These are phyloP conservation scores for Xenopus tropicalis DNA, from an alignment of 2,113 vertebrate genomes.

Conservation along the genomic window DNA sequence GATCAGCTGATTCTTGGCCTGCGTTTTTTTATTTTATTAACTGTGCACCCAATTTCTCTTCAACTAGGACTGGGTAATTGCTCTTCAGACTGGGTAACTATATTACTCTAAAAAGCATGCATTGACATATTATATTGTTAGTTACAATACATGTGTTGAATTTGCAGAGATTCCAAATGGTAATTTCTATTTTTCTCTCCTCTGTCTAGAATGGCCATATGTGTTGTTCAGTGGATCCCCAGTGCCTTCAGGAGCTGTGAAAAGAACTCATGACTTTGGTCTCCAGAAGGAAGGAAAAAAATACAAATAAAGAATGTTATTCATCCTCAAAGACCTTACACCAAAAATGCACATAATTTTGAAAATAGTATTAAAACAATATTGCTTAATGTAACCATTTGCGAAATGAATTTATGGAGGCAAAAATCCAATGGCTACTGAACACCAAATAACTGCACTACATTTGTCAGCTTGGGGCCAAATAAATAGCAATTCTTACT, in stretches of 20 bases:
- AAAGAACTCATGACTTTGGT: constrained; percentile 41
- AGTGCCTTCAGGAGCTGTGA: constrained; percentile 95
- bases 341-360: constrained; percentile 44
- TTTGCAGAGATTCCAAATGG: no score
- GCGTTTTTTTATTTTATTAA: no score
- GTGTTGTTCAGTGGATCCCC: constrained; percentile 98
- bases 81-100: no score
- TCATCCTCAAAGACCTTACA: constrained; percentile 58
- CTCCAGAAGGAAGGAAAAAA: constrained; percentile 49
- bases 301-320: constrained; percentile 58
- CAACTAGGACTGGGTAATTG: no score
- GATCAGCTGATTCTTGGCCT: no score
- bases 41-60: no score
- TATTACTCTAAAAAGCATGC: no score
- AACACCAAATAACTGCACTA: constrained; percentile 5
- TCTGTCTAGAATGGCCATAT: constrained; percentile 88
- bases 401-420: neutral
- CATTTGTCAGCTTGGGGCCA: constrained; percentile 24
- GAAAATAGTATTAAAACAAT: constrained; percentile 12
- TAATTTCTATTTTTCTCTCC: neutral
- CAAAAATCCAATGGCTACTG: neutral
- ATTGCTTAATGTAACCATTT: constrained; percentile 9
- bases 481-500: no score
- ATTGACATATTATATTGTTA: no score
- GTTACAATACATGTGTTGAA: no score